Evolutionary conservation across 2,888 invertebrate species (phyloP).

Genomic region (Cheilosia impressa): DNA sequence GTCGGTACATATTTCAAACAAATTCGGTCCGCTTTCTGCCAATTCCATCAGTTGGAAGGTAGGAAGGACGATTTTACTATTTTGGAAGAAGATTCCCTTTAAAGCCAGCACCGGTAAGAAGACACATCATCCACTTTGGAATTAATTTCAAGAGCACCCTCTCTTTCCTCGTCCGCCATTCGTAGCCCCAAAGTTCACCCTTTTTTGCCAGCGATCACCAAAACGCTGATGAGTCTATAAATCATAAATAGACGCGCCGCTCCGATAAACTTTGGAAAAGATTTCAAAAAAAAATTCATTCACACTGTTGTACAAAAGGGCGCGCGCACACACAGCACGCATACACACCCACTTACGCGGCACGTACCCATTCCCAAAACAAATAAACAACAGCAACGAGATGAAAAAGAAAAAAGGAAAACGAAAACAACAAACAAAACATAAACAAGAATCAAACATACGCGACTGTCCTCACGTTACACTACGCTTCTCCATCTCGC

Average conservation of each 20-base stretch:
- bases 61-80: too few species aligned
- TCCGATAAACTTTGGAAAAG: conserved; percentile 38
- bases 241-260: conserved; percentile 39
- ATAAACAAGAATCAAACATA: conserved; percentile 45
- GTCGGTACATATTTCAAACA: too few species aligned
- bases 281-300: conserved; percentile 48
- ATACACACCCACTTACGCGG: neutral
- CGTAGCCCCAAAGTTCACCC: neutral
- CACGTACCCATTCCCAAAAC: conserved; percentile 27
- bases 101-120: too few species aligned
- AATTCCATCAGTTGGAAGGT: too few species aligned
- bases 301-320: conserved; percentile 20
- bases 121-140: too few species aligned
- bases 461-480: conserved; percentile 69
- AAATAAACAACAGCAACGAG: conserved; percentile 5
- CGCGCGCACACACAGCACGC: neutral
- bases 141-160: too few species aligned
- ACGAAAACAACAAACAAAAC: neutral
- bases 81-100: too few species aligned
- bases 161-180: too few species aligned
- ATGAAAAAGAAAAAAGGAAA: conserved; percentile 15
- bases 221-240: conserved; percentile 37
- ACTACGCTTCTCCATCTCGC: conserved; percentile 43
- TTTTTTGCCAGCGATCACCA: conserved; percentile 13
- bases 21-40: too few species aligned